phyloP scores from a whole-genome alignment of 2,888 invertebrate species.

The Enchytraeus crypticus region DNA sequence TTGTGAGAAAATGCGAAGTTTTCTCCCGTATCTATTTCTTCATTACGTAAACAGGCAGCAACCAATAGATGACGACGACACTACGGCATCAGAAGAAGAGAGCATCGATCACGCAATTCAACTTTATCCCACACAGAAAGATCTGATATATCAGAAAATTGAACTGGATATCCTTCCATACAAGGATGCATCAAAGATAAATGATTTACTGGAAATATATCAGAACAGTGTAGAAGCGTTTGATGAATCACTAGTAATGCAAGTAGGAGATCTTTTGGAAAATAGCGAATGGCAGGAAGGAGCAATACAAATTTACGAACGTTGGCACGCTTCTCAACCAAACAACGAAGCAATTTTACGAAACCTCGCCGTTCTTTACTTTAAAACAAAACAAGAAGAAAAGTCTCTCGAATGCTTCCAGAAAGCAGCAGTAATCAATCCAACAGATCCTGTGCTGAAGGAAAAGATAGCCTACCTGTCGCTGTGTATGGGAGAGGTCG shows the following conservation, averaged over 20 bases:
- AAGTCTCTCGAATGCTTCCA: background rate
- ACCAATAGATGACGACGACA: background rate
- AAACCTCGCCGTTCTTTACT: background rate
- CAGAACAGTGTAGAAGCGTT: background rate
- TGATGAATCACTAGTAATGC: background rate
- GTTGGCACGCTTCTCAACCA: background rate
- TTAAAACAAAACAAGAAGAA: background rate
- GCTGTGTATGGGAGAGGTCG: background rate
- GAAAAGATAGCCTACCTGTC: background rate
- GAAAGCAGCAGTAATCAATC: background rate
- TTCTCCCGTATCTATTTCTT: constrained; percentile 5
- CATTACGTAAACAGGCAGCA: constrained; percentile 2
- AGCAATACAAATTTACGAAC: background rate
- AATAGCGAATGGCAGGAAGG: constrained; percentile 4
- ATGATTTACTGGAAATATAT: constrained; percentile 1
- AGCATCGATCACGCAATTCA: constrained; percentile 3
- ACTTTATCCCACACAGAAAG: background rate
- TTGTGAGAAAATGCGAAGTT: constrained; percentile 7
- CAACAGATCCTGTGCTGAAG: background rate
- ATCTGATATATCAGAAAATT: constrained; percentile 2
- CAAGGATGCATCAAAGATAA: background rate
- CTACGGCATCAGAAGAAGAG: background rate
- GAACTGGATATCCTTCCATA: constrained; percentile 3
- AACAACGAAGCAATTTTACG: background rate
- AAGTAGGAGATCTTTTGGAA: background rate